Evolutionary conservation across 2,888 invertebrate species (phyloP).

Genomic region (Xestobium rufovillosum): DNA sequence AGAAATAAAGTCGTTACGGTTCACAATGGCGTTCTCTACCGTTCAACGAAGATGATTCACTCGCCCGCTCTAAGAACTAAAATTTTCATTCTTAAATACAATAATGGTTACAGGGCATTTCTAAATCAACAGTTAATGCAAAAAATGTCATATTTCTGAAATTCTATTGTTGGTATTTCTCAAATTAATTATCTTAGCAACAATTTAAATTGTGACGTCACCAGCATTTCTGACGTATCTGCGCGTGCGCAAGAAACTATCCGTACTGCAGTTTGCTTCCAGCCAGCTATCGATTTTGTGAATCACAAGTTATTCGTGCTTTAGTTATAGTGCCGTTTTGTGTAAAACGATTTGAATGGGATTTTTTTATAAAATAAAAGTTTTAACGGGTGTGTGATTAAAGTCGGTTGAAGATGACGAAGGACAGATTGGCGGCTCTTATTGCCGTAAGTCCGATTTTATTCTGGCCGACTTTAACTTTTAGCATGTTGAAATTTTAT

Average conservation of each 20-base stretch:
- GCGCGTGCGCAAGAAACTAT: constrained; percentile 46
- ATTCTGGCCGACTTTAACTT: constrained; percentile 1
- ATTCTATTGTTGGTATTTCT: no score
- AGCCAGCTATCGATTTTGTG: constrained; percentile 77
- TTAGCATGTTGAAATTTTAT: not conserved
- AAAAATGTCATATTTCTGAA: no score
- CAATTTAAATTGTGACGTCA: constrained; percentile 34
- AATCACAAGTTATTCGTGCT: constrained; percentile 62
- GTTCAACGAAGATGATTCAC: constrained; percentile 37
- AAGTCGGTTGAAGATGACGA: constrained; percentile 70
- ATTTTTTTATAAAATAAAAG: constrained; percentile 62
- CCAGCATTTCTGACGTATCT: constrained; percentile 35
- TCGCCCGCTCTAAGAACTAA: constrained; percentile 14
- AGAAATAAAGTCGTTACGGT: constrained; percentile 66
- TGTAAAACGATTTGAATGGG: constrained; percentile 70
- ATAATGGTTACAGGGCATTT: no score
- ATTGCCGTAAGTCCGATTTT: constrained; percentile 68
- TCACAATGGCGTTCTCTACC: constrained; percentile 75
- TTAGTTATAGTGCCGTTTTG: constrained; percentile 61
- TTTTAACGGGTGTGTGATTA: constrained; percentile 60
- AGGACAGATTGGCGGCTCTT: constrained; percentile 94
- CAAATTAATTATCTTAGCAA: not conserved
- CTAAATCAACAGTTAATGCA: no score
- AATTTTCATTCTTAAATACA: no score
- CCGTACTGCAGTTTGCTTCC: constrained; percentile 61